A percentile compares a stretch with the other conserved stretches of the same genome.
phyloP scores from a whole-genome alignment of 2,113 vertebrate species.

The Bambusicola thoracicus region DNA sequence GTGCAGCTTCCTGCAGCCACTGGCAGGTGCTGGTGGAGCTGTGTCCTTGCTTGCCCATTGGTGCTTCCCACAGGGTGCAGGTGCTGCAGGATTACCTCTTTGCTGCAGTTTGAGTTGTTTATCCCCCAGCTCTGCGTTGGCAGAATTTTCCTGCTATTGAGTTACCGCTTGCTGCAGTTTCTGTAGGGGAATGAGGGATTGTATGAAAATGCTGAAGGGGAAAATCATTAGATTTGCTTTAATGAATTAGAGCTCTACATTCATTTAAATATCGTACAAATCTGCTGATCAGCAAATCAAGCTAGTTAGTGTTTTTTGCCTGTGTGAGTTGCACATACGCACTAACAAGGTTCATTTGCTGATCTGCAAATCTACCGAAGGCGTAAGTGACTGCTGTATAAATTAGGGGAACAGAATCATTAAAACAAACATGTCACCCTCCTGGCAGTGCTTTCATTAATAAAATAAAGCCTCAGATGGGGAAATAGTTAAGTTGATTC shows the following conservation, averaged over 20 bases:
- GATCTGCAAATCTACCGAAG: background rate
- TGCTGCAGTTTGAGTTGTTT: background rate
- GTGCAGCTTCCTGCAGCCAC: background rate
- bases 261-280: background rate
- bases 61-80: background rate
- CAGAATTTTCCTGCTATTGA: background rate
- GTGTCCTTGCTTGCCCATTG: fast-evolving
- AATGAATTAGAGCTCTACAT: background rate
- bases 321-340: background rate
- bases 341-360: background rate
- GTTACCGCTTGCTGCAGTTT: background rate
- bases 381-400: background rate
- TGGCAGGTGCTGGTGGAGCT: background rate
- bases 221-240: slow-evolving; percentile 29
- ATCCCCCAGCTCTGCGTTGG: background rate
- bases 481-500: background rate
- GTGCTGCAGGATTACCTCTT: background rate
- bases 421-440: slow-evolving; percentile 36
- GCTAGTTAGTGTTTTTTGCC: background rate
- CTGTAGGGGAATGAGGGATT: background rate
- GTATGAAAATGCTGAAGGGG: background rate
- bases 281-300: slow-evolving; percentile 34
- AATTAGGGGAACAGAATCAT: background rate
- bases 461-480: background rate
- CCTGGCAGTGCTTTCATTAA: background rate